These are phyloP conservation scores for Idaea straminata DNA, from an alignment of 2,888 invertebrate species.

Conservation along the genomic window DNA sequence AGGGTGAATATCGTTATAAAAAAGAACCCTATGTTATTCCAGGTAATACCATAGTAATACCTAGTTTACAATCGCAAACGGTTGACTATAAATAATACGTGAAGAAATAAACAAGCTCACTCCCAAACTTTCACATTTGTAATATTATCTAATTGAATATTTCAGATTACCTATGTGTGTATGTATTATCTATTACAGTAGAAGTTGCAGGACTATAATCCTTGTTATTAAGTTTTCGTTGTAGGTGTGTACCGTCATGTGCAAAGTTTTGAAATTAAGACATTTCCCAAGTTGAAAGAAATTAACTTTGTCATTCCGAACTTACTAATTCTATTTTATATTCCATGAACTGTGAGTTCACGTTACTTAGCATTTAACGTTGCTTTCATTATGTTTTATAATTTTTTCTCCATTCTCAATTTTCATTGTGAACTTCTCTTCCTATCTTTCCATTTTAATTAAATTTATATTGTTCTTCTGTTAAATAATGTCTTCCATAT, in stretches of 20 bases:
- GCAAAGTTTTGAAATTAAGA: conserved; percentile 47
- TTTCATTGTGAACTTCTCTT: conserved; percentile 13
- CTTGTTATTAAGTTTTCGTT: conserved; percentile 57
- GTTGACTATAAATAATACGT: not conserved
- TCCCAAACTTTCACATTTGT: not conserved
- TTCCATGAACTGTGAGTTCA: conserved; percentile 32
- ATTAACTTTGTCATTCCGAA: conserved; percentile 56
- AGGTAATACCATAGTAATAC: not conserved
- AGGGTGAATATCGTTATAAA: too few relatives aligned
- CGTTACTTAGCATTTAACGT: conserved; percentile 36
- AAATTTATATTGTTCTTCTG: conserved; percentile 30
- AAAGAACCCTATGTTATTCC: not conserved
- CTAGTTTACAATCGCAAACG: not conserved
- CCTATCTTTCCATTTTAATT: conserved; percentile 30
- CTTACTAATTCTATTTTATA: conserved; percentile 41
- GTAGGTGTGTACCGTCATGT: conserved; percentile 34
- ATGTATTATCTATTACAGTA: conserved; percentile 59
- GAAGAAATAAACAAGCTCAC: not conserved
- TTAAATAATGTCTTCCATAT: conserved; percentile 60
- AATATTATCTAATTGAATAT: not conserved
- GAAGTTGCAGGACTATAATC: conserved; percentile 51
- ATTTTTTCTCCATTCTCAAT: not conserved
- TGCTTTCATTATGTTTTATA: conserved; percentile 10
- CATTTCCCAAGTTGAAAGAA: conserved; percentile 39
- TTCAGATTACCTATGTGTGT: not conserved